Conservation (phyloP, 2,113 vertebrate genomes). For the Chinchilla lanigera region DNA sequence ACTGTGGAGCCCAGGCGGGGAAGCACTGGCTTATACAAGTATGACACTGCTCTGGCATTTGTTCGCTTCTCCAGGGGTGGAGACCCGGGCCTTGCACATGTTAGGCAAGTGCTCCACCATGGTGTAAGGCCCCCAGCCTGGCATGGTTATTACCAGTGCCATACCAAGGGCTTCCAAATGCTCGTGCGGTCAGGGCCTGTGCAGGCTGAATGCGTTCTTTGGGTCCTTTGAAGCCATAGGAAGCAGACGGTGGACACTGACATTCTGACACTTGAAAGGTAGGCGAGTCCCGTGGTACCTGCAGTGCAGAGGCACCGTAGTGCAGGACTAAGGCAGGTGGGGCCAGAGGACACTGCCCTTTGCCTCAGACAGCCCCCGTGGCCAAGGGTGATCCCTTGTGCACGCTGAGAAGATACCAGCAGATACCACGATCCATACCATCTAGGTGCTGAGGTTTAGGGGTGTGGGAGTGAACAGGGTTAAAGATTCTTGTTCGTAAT, state of each 20-base stretch:
- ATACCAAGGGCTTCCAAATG: background rate
- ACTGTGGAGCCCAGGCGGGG: background rate
- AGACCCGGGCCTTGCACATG: background rate
- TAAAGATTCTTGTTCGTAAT: background rate
- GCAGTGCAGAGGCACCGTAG: background rate
- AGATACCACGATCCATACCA: background rate
- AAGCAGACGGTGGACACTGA: background rate
- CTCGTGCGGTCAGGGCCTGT: no score
- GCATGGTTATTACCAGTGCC: background rate
- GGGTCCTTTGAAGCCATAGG: background rate
- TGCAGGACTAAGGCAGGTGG: background rate
- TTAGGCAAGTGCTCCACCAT: background rate
- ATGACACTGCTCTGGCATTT: background rate
- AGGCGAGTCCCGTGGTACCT: background rate
- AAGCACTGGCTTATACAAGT: background rate
- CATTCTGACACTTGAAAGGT: background rate
- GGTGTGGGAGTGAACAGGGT: background rate
- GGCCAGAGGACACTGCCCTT: background rate
- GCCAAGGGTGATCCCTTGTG: background rate
- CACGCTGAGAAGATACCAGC: background rate
- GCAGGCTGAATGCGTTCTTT: background rate
- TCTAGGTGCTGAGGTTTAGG: background rate
- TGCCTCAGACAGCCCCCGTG: background rate
- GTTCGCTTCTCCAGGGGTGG: background rate
- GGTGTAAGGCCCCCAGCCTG: background rate